Evolutionary conservation across 1,140 invertebrate species (phyloP), one percentile per base, ranked within the genome.

Genomic region (Pristionchus pacificus): DNA sequence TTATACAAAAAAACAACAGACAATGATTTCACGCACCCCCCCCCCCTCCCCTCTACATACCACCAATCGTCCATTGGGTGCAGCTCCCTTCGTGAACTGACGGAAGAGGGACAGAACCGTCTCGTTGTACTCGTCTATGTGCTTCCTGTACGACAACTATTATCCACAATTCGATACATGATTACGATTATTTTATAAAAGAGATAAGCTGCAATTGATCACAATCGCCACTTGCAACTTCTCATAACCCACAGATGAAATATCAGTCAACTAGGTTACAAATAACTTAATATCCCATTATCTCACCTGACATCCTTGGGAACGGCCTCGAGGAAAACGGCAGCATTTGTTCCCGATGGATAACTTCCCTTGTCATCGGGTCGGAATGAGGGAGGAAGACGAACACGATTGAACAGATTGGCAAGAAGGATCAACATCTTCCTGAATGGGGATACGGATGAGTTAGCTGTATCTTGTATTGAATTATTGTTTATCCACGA

Each of bases 71-170:
- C 62, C 60, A 49, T 73, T 55, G n/a, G 55, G 29, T 24, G 62
- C 33, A n/a, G 67, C 32, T 28, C 65, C 60, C 15, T 59, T 60
- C 65, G 68, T 73, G 61, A 68, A 73, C 31, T 49, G 24, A 14
- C 64, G 60, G 29, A 68, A 68, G 28, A 73, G 65, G 15, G 30
- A 55, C 24, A n/a, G 25, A n/a, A 66, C 65, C 25, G 62, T 68
- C n/a, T n/a, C 13, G 30, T 73, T 73, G 66, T 70, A 73, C 49
- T 73, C 38, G 13, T 73, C 66, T 2, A 73, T 32, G 28, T 25
- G 24, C 2, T 57, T 29, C 6, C n/a, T 27, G 6, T 19, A 72
- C 27, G 13, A 29, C 13, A 6, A 30, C 38, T 32, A 65, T 64
- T 14, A 72, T 32, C 1, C 65, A n/a, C n/a, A n/a, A n/a, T n/a